phyloP scores from a whole-genome alignment of 2,113 vertebrate genomes.

The Neotragus pygmaeus region DNA sequence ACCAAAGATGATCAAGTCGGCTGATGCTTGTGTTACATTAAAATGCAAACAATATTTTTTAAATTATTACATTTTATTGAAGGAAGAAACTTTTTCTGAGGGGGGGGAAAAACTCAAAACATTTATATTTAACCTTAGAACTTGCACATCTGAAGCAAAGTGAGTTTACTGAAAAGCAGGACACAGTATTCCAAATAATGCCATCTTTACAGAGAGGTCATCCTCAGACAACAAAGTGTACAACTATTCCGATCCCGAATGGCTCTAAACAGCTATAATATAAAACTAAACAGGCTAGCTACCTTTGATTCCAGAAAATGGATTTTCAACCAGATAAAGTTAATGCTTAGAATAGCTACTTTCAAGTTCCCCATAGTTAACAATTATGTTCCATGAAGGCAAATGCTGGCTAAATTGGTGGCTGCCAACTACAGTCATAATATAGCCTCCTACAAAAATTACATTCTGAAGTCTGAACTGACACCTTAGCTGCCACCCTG shows the following conservation, averaged over 20 bases:
- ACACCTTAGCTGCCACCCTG: neutral
- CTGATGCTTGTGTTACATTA: neutral
- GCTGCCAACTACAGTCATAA: neutral
- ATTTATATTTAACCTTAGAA: neutral
- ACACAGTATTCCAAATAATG: neutral
- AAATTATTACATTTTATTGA: neutral
- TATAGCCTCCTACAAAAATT: neutral
- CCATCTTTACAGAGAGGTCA: neutral
- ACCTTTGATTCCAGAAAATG: neutral
- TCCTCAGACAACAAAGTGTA: neutral
- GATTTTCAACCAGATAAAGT: slow-evolving; percentile 26
- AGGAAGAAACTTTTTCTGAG: neutral
- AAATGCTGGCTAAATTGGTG: neutral
- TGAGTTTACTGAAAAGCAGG: neutral
- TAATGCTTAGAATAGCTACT: neutral
- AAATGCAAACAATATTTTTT: neutral
- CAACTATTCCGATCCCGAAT: neutral
- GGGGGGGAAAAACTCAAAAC: neutral
- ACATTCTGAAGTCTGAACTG: neutral
- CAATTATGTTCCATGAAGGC: neutral
- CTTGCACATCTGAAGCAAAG: neutral
- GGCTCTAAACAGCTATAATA: neutral
- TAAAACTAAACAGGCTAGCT: neutral
- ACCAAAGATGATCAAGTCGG: neutral
- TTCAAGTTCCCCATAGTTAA: slow-evolving; percentile 22